Base-by-base conservation (phyloP, 2,797 vertebrate genomes). In the Micromesistius poutassou region DNA sequence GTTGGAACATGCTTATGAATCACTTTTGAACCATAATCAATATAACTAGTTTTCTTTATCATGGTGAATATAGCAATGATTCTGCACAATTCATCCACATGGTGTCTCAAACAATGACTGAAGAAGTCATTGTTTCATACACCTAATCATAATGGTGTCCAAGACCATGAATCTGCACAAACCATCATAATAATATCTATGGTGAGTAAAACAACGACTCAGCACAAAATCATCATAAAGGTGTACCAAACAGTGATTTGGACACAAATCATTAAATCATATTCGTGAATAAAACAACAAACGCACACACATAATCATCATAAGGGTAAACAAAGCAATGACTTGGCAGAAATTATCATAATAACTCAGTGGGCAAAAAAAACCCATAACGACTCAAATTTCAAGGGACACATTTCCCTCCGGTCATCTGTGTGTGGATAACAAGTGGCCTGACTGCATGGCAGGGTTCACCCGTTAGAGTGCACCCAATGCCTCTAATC, bases 401-500 rank as follows among this genome's bases (percentile, higher is more conserved):
- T 25, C 55, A 62, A n/a, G 4, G 46, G 46, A 55, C 46, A 22
- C 55, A n/a, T 25, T 8, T 62, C 55, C 55, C 22, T n/a, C 55
- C n/a, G 55, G 55, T 62, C 55, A 62, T 2, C 22, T 62, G 22
- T 62, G 55, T 62, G 55, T 62, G n/a, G 55, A 62, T 62, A 62
- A n/a, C 50, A 62, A 62, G 55, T 62, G 2, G 55, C 2, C 55
- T 2, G 7, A 25, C 55, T 55, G 50, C 19, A 55, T 55, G 5
- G 50, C 50, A 55, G 19, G 50, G 83, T 77, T 77, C 78, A 80
- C 81, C 84, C 85, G 89, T 89, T 89, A 88, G 82, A 71, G 73
- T 85, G 81, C 31, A 72, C 78, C 80, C 90, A 87, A 90, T 90
- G 78, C 79, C 74, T 83, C 84, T 85, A 90, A 93, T 93, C 88